phyloP scores from a whole-genome alignment of 2,113 vertebrate species.

The Macquaria ambigua region DNA sequence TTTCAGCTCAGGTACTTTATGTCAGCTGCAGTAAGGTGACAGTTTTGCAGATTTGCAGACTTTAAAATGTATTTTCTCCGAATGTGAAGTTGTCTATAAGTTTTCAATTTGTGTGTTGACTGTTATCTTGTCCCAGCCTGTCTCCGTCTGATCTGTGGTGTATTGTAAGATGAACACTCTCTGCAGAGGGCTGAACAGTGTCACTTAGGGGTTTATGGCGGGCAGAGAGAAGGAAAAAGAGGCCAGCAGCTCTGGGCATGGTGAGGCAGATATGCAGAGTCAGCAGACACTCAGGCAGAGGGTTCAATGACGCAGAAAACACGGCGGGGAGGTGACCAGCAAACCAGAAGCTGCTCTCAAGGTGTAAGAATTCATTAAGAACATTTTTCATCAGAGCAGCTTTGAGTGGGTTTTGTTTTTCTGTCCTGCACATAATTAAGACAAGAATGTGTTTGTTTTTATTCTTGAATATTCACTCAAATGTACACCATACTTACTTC shows the following conservation, averaged over 20 bases:
- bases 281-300: slow-evolving; percentile 62
- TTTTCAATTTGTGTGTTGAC: slow-evolving; percentile 21
- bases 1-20: slow-evolving; percentile 9
- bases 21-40: slow-evolving; percentile 14
- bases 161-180: slow-evolving; percentile 33
- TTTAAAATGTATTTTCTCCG: slow-evolving; percentile 1
- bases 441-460: slow-evolving; percentile 11
- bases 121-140: slow-evolving; percentile 10
- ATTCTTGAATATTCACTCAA: background rate
- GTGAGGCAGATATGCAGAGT: slow-evolving; percentile 65
- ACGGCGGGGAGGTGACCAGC: slow-evolving; percentile 25
- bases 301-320: slow-evolving; percentile 66
- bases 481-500: background rate
- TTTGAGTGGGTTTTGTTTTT: slow-evolving; percentile 24
- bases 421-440: background rate
- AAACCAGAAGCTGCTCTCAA: slow-evolving; percentile 45
- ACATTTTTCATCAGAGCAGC: slow-evolving; percentile 27
- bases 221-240: slow-evolving; percentile 45
- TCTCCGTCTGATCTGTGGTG: slow-evolving; percentile 12
- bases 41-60: slow-evolving; percentile 17
- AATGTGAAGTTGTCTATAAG: background rate
- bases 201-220: slow-evolving; percentile 41
- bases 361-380: slow-evolving; percentile 30
- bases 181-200: slow-evolving; percentile 31
- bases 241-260: slow-evolving; percentile 44